phyloP scores from a whole-genome alignment of 2,797 vertebrate genomes.

The Melanotaenia nigrans region DNA sequence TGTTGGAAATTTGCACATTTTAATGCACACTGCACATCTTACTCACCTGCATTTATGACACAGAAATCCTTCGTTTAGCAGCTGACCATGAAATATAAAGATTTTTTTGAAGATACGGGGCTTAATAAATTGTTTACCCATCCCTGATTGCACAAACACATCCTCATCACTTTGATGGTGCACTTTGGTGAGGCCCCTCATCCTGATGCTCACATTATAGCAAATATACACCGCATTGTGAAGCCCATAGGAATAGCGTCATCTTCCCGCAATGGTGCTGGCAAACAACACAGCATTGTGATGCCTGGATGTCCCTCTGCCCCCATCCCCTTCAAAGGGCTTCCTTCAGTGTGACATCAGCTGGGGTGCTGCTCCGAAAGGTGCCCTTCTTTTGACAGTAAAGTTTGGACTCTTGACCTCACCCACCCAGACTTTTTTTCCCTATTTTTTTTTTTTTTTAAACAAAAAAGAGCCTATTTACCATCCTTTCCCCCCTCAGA shows the following conservation, averaged over 20 bases:
- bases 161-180: conserved; percentile 43
- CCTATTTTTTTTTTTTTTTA: too few species aligned
- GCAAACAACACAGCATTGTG: conserved; percentile 76
- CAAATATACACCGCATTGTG: conserved; percentile 53
- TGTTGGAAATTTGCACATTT: background rate
- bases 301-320: conserved; percentile 74
- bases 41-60: background rate
- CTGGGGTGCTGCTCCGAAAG: conserved; percentile 45
- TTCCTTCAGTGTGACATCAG: conserved; percentile 83
- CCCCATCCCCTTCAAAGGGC: conserved; percentile 83
- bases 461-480: background rate
- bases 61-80: background rate
- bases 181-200: conserved; percentile 34
- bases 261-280: conserved; percentile 61
- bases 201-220: conserved; percentile 48
- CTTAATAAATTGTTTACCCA: conserved; percentile 52
- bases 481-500: background rate
- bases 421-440: background rate
- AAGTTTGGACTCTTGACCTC: conserved; percentile 23
- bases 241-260: conserved; percentile 66
- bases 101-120: conserved; percentile 23
- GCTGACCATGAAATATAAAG: background rate
- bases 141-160: conserved; percentile 46
- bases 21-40: background rate
- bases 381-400: conserved; percentile 36